phyloP scores from a whole-genome alignment of 2,888 invertebrate species.

The Cylloceria caligata region DNA sequence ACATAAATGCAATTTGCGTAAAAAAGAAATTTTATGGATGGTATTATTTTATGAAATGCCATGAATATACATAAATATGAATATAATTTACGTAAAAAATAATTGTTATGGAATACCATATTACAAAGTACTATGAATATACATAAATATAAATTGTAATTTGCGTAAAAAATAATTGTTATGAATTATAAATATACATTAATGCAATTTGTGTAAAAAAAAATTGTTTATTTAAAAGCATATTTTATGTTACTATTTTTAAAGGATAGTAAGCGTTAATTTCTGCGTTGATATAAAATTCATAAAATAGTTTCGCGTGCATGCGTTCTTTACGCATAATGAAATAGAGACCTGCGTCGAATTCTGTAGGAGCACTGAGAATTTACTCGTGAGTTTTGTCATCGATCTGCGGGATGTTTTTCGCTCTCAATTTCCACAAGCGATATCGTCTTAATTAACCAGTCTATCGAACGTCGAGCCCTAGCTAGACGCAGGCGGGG shows the following conservation, averaged over 20 bases:
- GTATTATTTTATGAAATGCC: no score
- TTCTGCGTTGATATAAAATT: neutral
- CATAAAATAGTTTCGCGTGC: neutral
- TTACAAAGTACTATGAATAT: no score
- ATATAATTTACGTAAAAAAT: no score
- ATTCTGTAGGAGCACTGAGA: constrained; percentile 44
- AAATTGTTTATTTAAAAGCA: neutral
- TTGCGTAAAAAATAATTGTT: no score
- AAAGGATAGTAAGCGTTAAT: neutral
- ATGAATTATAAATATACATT: no score
- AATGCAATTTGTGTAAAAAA: neutral
- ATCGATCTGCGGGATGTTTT: constrained; percentile 44
- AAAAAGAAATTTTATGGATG: no score
- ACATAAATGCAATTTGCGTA: no score
- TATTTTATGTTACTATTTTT: neutral
- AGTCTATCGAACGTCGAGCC: constrained; percentile 41
- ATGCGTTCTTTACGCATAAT: neutral
- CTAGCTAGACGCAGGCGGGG: neutral
- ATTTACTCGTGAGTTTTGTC: constrained; percentile 30
- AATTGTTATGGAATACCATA: no score
- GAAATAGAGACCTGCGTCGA: constrained; percentile 2
- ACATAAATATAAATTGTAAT: no score
- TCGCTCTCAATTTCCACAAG: constrained; percentile 50
- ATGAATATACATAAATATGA: no score
- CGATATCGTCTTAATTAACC: constrained; percentile 62